Evolutionary conservation across 2,797 vertebrate species (phyloP).

Genomic region (Luscinia luscinia): DNA sequence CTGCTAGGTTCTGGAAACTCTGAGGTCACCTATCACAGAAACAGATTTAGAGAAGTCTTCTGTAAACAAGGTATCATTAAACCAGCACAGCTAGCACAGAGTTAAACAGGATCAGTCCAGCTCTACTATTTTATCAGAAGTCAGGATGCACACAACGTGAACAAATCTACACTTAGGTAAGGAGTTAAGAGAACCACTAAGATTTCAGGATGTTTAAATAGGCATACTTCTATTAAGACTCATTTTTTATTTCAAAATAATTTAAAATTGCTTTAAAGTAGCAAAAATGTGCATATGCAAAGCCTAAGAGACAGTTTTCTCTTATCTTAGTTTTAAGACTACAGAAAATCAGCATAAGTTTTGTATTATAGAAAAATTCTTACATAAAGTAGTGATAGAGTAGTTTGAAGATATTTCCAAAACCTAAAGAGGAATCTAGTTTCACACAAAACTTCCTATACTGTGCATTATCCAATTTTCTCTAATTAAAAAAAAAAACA

Average conservation of each 20-base stretch:
- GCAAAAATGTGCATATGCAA: background rate
- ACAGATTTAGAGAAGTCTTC: background rate
- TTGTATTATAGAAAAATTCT: background rate
- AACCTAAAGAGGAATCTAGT: background rate
- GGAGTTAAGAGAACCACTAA: background rate
- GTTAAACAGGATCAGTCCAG: background rate
- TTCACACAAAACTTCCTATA: background rate
- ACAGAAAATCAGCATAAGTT: background rate
- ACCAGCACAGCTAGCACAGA: background rate
- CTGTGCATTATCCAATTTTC: background rate
- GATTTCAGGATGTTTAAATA: background rate
- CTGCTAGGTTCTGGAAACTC: background rate
- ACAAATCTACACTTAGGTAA: background rate
- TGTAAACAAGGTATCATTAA: background rate
- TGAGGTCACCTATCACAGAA: background rate
- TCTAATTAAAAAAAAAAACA: background rate
- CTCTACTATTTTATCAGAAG: background rate
- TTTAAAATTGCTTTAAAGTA: background rate
- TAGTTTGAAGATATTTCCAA: background rate
- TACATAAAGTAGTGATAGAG: background rate
- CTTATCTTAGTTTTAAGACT: background rate
- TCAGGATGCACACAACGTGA: background rate
- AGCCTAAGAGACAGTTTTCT: background rate
- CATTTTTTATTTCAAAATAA: background rate
- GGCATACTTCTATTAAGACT: background rate